A percentile compares a stretch with the other conserved stretches of the same genome.
Evolutionary conservation across 2,113 vertebrate genomes (phyloP).

Genomic region (Pedionomus torquatus): DNA sequence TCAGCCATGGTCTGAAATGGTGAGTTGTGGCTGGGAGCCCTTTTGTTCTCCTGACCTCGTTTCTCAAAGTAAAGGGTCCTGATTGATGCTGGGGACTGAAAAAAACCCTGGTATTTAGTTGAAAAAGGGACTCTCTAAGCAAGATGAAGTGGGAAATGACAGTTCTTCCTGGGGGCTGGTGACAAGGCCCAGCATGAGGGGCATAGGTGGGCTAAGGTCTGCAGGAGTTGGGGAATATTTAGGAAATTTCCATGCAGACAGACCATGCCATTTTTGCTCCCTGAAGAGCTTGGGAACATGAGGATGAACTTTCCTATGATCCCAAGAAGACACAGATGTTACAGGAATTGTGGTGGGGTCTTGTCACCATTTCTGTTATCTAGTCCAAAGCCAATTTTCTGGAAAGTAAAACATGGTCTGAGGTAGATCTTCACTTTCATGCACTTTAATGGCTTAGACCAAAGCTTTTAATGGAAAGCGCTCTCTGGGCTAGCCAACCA

Average conservation of each 20-base stretch:
- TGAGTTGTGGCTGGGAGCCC: not conserved
- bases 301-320: not conserved
- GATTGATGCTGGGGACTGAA: not conserved
- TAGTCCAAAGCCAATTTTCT: not conserved
- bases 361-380: not conserved
- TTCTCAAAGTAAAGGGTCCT: not conserved
- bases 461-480: not conserved
- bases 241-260: not conserved
- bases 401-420: not conserved
- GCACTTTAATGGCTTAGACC: not conserved
- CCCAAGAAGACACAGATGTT: not conserved
- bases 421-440: not conserved
- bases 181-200: rapidly evolving
- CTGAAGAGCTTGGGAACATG: not conserved
- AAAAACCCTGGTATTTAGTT: rapidly evolving
- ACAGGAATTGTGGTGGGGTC: not conserved
- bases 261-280: not conserved
- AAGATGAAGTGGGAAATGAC: not conserved
- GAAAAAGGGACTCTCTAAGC: not conserved
- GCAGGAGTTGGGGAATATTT: not conserved
- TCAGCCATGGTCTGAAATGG: not conserved
- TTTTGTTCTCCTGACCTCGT: not conserved
- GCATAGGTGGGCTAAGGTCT: rapidly evolving
- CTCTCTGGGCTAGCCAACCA: not conserved
- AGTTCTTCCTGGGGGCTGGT: not conserved